phyloP scores from a whole-genome alignment of 2,888 invertebrate genomes.

The Lutraria lutraria region DNA sequence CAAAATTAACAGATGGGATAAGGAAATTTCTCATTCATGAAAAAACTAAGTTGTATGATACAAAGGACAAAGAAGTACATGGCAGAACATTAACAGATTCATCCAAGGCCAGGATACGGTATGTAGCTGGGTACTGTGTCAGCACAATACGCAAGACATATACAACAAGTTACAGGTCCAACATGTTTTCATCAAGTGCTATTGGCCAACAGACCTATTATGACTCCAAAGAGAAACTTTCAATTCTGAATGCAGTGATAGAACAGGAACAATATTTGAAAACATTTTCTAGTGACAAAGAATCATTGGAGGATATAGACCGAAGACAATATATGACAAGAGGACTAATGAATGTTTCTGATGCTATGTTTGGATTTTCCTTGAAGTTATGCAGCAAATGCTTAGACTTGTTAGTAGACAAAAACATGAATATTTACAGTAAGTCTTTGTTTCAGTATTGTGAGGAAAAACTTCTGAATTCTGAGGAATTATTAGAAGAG shows the following conservation, averaged over 20 bases:
- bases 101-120: not conserved
- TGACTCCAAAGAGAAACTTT: not conserved
- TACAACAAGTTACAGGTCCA: too few species aligned
- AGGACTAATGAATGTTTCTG: not conserved
- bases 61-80: not conserved
- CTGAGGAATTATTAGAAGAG: not conserved
- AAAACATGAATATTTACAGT: constrained; percentile 14
- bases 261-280: not conserved
- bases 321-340: not conserved
- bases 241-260: not conserved
- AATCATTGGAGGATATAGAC: not conserved
- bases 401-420: not conserved
- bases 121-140: constrained; percentile 16
- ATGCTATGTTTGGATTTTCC: too few species aligned
- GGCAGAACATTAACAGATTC: not conserved
- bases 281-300: not conserved
- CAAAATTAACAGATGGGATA: not conserved
- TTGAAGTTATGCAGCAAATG: not conserved
- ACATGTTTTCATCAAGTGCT: not conserved
- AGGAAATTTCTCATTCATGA: not conserved
- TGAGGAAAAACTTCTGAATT: not conserved
- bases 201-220: not conserved
- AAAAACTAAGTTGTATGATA: not conserved
- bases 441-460: not conserved
- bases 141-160: not conserved